phyloP scores from a whole-genome alignment of 2,888 invertebrate genomes.

The Pyrgus malvae region DNA sequence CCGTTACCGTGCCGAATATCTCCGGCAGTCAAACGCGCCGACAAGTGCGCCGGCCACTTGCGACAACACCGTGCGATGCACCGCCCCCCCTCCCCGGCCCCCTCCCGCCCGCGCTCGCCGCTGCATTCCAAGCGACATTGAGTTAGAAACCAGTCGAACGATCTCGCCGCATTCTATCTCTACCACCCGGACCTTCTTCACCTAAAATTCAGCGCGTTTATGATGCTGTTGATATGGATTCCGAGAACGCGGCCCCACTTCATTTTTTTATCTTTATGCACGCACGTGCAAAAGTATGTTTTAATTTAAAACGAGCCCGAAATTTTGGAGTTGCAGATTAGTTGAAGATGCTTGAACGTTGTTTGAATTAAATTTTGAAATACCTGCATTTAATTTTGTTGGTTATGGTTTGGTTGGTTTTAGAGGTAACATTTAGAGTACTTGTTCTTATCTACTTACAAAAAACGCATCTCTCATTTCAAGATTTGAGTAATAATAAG shows the following conservation, averaged over 20 bases:
- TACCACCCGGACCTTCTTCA: conserved; percentile 47
- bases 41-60: conserved; percentile 79
- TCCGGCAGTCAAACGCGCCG: conserved; percentile 79
- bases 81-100: conserved; percentile 44
- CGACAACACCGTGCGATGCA: conserved; percentile 74
- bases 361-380: neutral
- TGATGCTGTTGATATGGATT: conserved; percentile 35
- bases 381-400: no score
- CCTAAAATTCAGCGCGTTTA: conserved; percentile 41
- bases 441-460: no score
- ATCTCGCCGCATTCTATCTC: conserved; percentile 64
- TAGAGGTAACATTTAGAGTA: no score
- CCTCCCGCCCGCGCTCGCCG: conserved; percentile 41
- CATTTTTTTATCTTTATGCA: conserved; percentile 19
- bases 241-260: conserved; percentile 34
- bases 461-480: no score
- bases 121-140: conserved; percentile 77
- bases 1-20: conserved; percentile 82
- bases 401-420: no score
- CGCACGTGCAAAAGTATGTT: conserved; percentile 15
- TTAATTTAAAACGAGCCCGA: conserved; percentile 7
- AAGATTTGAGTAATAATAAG: no score
- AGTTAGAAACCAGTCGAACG: conserved; percentile 76
- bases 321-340: conserved; percentile 4
- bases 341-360: neutral